Percentiles rank a stretch among this genome's conserved stretches.
Conservation (phyloP, 2,113 vertebrate genomes). For the Xiphophorus hellerii region DNA sequence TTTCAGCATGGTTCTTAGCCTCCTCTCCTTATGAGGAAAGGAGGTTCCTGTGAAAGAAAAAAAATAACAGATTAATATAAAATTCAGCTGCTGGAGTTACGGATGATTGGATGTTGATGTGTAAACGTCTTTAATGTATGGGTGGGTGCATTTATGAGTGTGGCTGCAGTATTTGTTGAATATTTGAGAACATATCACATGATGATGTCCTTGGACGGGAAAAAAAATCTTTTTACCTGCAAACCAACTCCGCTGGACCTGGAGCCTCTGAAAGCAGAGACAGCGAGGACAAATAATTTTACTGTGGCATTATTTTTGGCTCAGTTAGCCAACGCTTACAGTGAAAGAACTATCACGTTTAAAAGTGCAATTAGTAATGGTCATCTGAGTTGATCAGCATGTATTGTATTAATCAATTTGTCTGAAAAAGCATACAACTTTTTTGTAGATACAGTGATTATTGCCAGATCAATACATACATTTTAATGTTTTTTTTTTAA, state of each 20-base stretch:
- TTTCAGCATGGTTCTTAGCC: slow-evolving; percentile 36
- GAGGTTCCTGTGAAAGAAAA: slow-evolving; percentile 56
- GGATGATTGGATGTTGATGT: slow-evolving; percentile 66
- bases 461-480: slow-evolving; percentile 33
- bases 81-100: slow-evolving; percentile 40
- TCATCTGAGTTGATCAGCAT: slow-evolving; percentile 77
- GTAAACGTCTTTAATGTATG: slow-evolving; percentile 72
- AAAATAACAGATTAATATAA: slow-evolving; percentile 45
- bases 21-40: slow-evolving; percentile 5
- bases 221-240: slow-evolving; percentile 57
- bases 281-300: slow-evolving; percentile 50
- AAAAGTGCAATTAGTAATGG: slow-evolving; percentile 85
- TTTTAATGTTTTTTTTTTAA: slow-evolving; percentile 45
- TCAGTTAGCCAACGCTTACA: slow-evolving; percentile 71
- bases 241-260: slow-evolving; percentile 62
- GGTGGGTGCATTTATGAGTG: slow-evolving; percentile 64
- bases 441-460: slow-evolving; percentile 68
- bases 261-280: slow-evolving; percentile 68
- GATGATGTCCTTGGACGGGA: slow-evolving; percentile 67
- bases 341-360: slow-evolving; percentile 76
- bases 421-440: slow-evolving; percentile 72
- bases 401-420: slow-evolving; percentile 71
- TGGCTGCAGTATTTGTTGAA: slow-evolving; percentile 52
- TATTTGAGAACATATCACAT: slow-evolving; percentile 69
- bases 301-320: slow-evolving; percentile 57